Conservation (phyloP, 2,113 vertebrate species). For the Lepisosteus osseus region DNA sequence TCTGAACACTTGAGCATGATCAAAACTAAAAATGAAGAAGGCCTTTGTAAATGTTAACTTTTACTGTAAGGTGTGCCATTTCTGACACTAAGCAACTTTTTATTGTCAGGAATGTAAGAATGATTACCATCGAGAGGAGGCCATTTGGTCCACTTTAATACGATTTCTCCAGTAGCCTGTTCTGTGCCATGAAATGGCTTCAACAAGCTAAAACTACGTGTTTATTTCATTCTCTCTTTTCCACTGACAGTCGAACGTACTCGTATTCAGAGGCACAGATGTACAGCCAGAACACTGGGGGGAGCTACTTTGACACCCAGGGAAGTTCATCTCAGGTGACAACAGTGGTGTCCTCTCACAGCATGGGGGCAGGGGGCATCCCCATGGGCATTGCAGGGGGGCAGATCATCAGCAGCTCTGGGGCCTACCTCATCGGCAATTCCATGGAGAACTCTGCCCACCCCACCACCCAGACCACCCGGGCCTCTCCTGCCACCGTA, state of each 20-base stretch:
- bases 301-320: conserved; percentile 89
- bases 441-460: conserved; percentile 74
- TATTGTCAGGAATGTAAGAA: too few species aligned
- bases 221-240: conserved; percentile 28
- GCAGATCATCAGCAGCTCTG: conserved; percentile 75
- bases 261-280: conserved; percentile 90
- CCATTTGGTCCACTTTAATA: too few species aligned
- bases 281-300: conserved; percentile 84
- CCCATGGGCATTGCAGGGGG: conserved; percentile 78
- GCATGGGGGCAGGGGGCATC: conserved; percentile 83
- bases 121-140: too few species aligned
- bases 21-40: too few species aligned
- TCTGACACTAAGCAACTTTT: too few species aligned
- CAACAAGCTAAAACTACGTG: background rate
- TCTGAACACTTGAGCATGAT: too few species aligned
- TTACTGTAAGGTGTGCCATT: too few species aligned
- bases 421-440: conserved; percentile 63
- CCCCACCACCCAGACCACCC: conserved; percentile 82
- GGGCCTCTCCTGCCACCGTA: conserved; percentile 74
- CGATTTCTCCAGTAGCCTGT: too few species aligned
- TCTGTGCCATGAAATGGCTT: too few species aligned
- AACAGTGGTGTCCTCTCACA: conserved; percentile 84
- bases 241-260: conserved; percentile 76
- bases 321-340: conserved; percentile 85
- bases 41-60: too few species aligned